Percentiles rank a stretch among this genome's conserved stretches.
Conservation (phyloP, 2,113 vertebrate genomes). For the Limnothrissa miodon region DNA sequence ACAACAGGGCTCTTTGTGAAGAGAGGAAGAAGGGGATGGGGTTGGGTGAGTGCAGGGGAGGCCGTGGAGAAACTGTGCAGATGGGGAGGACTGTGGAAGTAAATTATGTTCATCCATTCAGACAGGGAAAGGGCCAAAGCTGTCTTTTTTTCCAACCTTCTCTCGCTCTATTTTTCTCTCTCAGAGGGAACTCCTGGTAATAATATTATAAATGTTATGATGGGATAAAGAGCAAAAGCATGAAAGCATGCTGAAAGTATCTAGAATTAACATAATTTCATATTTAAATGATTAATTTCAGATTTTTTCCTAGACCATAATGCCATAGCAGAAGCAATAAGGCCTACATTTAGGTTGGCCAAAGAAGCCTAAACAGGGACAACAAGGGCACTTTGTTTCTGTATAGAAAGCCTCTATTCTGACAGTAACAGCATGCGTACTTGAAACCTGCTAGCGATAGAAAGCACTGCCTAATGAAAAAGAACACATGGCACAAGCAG, state of each 20-base stretch:
- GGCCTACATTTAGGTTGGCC: background rate
- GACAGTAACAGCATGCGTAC: background rate
- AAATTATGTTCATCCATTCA: background rate
- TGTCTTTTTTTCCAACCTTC: background rate
- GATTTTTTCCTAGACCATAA: too few relatives aligned
- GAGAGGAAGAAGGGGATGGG: background rate
- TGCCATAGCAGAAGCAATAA: background rate
- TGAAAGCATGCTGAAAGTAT: background rate
- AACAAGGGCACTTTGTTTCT: background rate
- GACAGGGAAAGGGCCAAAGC: background rate
- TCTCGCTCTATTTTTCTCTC: background rate
- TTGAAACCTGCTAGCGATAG: background rate
- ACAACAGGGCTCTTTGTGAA: constrained; percentile 7
- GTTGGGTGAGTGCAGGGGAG: background rate
- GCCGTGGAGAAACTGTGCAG: background rate
- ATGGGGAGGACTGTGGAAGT: background rate
- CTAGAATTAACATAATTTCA: too few relatives aligned
- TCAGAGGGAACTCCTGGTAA: background rate
- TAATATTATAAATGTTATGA: background rate
- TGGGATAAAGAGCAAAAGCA: background rate
- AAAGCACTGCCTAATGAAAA: background rate
- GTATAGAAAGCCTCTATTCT: background rate
- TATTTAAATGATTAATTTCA: too few relatives aligned
- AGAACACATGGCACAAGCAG: background rate
- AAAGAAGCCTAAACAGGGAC: background rate